A percentile compares a stretch with the other conserved stretches of the same genome.
These are phyloP conservation scores for Sebastiscus albofasciatus DNA, from an alignment of 2,797 vertebrate species.

Conservation along the genomic window DNA sequence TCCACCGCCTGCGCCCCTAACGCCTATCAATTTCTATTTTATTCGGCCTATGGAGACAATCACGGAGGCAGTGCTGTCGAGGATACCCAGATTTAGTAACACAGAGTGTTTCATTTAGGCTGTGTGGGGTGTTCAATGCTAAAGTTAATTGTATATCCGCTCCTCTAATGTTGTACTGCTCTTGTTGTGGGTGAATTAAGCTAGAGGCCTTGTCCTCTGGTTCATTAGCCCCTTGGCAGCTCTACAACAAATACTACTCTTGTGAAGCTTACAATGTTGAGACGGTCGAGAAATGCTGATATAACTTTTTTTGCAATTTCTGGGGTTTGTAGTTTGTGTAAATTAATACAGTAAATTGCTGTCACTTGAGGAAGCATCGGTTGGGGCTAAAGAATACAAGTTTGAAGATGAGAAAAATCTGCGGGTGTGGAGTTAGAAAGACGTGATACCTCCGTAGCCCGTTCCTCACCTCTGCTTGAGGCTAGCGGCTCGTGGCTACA, in stretches of 20 bases:
- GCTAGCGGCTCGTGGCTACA: neutral
- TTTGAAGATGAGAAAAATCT: neutral
- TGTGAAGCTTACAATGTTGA: neutral
- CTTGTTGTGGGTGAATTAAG: conserved; percentile 32
- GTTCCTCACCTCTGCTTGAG: neutral
- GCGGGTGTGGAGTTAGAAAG: neutral
- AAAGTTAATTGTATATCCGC: conserved; percentile 22
- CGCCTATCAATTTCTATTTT: conserved; percentile 8
- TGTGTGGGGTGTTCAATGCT: conserved; percentile 17
- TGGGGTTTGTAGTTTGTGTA: neutral
- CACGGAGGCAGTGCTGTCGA: neutral
- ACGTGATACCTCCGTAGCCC: neutral
- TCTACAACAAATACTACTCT: neutral
- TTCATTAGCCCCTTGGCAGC: conserved; percentile 26
- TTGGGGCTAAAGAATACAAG: neutral
- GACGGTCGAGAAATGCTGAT: neutral
- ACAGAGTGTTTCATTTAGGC: conserved; percentile 10
- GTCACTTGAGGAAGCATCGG: neutral
- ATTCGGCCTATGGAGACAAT: conserved; percentile 10
- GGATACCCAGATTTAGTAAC: conserved; percentile 15
- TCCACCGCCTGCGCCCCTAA: conserved; percentile 18
- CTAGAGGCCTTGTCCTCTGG: conserved; percentile 4
- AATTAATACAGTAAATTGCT: too few species aligned
- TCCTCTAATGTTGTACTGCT: conserved; percentile 20
- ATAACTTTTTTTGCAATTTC: neutral